These are phyloP conservation scores for Papilio polytes DNA, from an alignment of 1,140 invertebrate species.

Conservation along the genomic window DNA sequence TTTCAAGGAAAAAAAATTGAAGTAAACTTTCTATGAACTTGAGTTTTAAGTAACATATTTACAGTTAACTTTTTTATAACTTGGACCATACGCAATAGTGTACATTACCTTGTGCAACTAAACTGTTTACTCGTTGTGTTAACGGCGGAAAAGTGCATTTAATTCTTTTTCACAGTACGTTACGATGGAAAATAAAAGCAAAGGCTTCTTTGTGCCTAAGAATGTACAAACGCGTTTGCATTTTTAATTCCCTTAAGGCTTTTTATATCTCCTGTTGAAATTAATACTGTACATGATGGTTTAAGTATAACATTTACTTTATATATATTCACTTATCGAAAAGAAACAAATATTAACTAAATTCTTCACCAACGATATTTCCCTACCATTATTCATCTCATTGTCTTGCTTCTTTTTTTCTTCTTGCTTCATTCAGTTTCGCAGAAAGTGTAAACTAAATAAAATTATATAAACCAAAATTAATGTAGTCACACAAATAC, in stretches of 20 bases:
- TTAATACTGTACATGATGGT: not conserved
- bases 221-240: conserved; percentile 12
- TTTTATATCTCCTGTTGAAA: not conserved
- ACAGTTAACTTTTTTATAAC: not conserved
- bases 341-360: not conserved
- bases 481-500: no score
- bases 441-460: not conserved
- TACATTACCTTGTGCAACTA: conserved; percentile 9
- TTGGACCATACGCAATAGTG: not conserved
- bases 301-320: not conserved
- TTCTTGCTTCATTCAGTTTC: no score
- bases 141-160: conserved; percentile 21
- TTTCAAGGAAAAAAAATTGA: no score
- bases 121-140: conserved; percentile 27
- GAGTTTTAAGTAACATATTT: no score
- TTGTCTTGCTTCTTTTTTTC: not conserved
- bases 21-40: no score
- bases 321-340: not conserved
- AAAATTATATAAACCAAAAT: no score
- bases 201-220: conserved; percentile 13
- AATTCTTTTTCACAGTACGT: conserved; percentile 10
- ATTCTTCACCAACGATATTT: no score
- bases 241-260: conserved; percentile 20
- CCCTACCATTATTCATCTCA: no score
- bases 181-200: conserved; percentile 9